Evolutionary conservation across 2,888 invertebrate species (phyloP).

Genomic region (Nesidiocoris tenuis): DNA sequence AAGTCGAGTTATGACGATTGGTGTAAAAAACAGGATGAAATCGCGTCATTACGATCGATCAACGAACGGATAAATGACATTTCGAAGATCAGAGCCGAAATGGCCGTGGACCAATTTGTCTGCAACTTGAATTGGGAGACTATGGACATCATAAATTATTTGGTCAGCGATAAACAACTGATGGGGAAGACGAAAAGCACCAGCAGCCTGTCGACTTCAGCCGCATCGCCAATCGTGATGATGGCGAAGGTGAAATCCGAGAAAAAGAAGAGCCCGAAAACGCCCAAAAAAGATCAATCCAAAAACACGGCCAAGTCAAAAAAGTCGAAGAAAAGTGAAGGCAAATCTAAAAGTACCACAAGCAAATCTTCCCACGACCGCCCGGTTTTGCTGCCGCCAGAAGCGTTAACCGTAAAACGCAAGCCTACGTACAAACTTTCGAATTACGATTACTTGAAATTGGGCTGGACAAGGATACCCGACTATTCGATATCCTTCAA

Average conservation of each 20-base stretch:
- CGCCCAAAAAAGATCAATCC: background rate
- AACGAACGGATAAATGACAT: background rate
- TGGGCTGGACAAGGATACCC: conserved; percentile 34
- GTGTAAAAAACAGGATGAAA: background rate
- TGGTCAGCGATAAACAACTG: background rate
- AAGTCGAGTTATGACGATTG: conserved; percentile 12
- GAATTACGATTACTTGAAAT: conserved; percentile 29
- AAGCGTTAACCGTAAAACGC: background rate
- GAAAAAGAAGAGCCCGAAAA: background rate
- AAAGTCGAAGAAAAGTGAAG: background rate
- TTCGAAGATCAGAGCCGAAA: background rate
- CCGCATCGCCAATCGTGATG: background rate
- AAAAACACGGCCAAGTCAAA: background rate
- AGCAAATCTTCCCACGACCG: background rate
- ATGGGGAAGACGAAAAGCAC: background rate
- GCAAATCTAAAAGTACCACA: background rate
- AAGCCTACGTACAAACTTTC: conserved; percentile 36
- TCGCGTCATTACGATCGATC: background rate
- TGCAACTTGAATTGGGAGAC: background rate
- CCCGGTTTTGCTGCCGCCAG: background rate
- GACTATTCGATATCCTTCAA: conserved; percentile 25
- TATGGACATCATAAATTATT: conserved; percentile 13
- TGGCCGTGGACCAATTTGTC: background rate
- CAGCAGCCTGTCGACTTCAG: background rate
- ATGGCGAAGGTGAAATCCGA: background rate